phyloP scores from a whole-genome alignment of 1,140 invertebrate species.

The Temnothorax curvispinosus region DNA sequence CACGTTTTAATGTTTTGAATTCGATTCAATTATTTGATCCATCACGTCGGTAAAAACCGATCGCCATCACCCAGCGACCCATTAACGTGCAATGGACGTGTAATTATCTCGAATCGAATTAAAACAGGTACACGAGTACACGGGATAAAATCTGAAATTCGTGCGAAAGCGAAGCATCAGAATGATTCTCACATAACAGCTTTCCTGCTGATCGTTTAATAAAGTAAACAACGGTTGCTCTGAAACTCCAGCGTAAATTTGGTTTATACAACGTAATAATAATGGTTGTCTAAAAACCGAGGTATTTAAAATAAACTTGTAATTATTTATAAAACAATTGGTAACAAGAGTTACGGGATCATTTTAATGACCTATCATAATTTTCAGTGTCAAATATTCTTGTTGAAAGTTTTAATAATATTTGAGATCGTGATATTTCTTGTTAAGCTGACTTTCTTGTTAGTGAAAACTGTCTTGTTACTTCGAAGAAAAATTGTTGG shows the following conservation, averaged over 20 bases:
- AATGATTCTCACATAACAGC: not conserved
- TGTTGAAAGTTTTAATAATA: not conserved
- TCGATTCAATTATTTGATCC: constrained; percentile 47
- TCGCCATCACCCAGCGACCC: not conserved
- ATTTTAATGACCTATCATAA: not conserved
- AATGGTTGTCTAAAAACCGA: not conserved
- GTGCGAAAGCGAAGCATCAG: not conserved
- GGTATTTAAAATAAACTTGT: not conserved
- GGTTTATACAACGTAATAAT: not conserved
- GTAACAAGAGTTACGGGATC: not conserved
- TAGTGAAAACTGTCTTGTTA: not conserved
- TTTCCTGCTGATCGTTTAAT: constrained; percentile 13
- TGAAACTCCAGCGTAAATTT: not conserved
- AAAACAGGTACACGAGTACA: not conserved
- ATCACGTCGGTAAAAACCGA: constrained; percentile 19
- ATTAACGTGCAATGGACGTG: constrained; percentile 27
- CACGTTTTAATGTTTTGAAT: constrained; percentile 45
- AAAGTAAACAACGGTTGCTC: not conserved
- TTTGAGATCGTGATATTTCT: not conserved
- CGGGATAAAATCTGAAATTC: constrained; percentile 5
- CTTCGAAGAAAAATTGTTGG: not conserved
- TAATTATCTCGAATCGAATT: constrained; percentile 28
- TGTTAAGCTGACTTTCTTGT: not conserved
- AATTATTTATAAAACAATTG: not conserved
- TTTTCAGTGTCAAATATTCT: not conserved